These are phyloP conservation scores for Acanthaster planci DNA, from an alignment of 35 echinoderm and acorn worm species.

Conservation along the genomic window DNA sequence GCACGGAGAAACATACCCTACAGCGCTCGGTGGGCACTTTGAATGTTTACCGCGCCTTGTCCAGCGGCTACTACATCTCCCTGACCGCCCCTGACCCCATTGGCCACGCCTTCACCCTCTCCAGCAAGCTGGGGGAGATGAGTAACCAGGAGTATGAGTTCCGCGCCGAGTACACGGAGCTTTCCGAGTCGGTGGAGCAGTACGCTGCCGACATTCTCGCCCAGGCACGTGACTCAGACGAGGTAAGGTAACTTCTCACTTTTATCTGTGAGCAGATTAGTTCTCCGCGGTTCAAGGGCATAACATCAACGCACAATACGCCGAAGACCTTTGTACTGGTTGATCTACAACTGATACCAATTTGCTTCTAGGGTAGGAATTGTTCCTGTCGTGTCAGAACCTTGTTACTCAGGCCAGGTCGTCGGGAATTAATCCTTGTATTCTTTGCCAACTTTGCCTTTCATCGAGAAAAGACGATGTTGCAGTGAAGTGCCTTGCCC, in stretches of 20 bases:
- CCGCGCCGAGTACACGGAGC: constrained; percentile 75
- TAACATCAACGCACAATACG: too few relatives aligned
- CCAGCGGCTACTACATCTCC: constrained; percentile 91
- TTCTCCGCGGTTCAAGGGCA: too few relatives aligned
- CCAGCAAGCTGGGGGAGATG: constrained; percentile 66
- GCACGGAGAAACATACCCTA: constrained; percentile 87
- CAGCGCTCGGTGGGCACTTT: constrained; percentile 89
- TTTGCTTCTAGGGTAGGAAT: too few relatives aligned
- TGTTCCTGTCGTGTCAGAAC: too few relatives aligned
- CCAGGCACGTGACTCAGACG: constrained; percentile 85
- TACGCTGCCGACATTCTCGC: constrained; percentile 92
- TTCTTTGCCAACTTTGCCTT: too few relatives aligned
- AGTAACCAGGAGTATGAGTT: constrained; percentile 94
- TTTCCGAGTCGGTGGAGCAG: constrained; percentile 77
- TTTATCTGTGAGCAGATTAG: too few relatives aligned
- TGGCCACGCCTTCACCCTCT: constrained; percentile 75
- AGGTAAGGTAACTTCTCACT: constrained; percentile 78
- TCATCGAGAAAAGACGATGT: too few relatives aligned
- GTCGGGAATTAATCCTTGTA: too few relatives aligned
- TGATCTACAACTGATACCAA: too few relatives aligned
- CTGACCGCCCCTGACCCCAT: constrained; percentile 82
- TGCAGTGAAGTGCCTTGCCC: too few relatives aligned
- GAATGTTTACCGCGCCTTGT: constrained; percentile 81
- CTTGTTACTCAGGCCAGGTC: too few relatives aligned
- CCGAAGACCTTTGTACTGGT: too few relatives aligned